These are phyloP conservation scores for Alcis repandata DNA, from an alignment of 2,888 invertebrate species.

Conservation along the genomic window DNA sequence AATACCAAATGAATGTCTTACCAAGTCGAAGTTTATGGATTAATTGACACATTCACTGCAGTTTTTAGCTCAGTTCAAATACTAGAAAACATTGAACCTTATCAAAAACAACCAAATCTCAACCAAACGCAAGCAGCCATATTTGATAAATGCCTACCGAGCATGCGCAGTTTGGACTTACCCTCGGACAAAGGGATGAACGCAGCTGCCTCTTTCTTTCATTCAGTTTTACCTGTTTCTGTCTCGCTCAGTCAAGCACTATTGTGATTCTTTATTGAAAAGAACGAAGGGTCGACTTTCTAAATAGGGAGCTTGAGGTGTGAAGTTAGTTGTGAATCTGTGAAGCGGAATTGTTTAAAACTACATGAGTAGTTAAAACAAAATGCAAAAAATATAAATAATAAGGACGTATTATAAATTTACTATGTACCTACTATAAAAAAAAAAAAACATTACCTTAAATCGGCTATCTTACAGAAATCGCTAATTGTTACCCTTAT, in stretches of 20 bases:
- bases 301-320: conserved; percentile 55
- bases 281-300: conserved; percentile 69
- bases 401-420: too few species aligned
- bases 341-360: conserved; percentile 13
- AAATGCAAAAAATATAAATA: too few species aligned
- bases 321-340: conserved; percentile 67
- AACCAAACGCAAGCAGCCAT: conserved; percentile 76
- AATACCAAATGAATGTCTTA: neutral
- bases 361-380: too few species aligned
- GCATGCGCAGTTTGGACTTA: conserved; percentile 69
- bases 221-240: conserved; percentile 15
- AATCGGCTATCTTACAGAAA: too few species aligned
- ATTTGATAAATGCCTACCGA: conserved; percentile 70
- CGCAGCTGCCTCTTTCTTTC: conserved; percentile 57
- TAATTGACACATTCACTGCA: conserved; percentile 12
- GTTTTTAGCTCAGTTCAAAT: neutral
- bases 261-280: conserved; percentile 74
- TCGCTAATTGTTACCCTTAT: too few species aligned
- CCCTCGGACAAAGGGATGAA: conserved; percentile 71
- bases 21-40: neutral
- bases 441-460: too few species aligned
- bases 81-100: neutral
- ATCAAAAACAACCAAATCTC: conserved; percentile 56
- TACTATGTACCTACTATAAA: too few species aligned
- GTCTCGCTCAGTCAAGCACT: conserved; percentile 56